These are phyloP conservation scores for Acholoe squamosa DNA, from an alignment of 2,888 invertebrate genomes.

Conservation along the genomic window DNA sequence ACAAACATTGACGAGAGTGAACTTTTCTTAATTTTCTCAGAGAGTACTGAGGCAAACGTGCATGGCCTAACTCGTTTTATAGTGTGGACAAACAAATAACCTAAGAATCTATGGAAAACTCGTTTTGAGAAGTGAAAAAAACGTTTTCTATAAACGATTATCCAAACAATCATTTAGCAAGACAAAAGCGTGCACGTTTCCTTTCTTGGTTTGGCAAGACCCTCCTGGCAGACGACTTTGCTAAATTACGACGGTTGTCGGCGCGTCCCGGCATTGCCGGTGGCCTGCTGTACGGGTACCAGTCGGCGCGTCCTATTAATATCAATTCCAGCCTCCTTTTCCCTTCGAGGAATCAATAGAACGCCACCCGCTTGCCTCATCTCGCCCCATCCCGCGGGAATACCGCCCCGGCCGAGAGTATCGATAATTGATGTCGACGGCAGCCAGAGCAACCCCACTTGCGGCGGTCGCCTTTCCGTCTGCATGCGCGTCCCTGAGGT, in stretches of 20 bases:
- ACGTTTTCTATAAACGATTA: no score
- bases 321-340: conserved; percentile 54
- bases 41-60: no score
- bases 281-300: not conserved
- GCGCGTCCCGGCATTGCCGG: not conserved
- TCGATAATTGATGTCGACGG: conserved; percentile 60
- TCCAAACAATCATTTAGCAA: no score
- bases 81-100: no score
- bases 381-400: conserved; percentile 23
- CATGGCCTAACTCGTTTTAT: no score
- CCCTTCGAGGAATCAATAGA: conserved; percentile 59
- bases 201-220: no score
- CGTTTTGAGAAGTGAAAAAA: no score
- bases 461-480: conserved; percentile 34
- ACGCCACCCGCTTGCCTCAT: not conserved
- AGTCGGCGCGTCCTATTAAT: conserved; percentile 45
- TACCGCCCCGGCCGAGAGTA: not conserved
- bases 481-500: not conserved
- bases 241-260: not conserved
- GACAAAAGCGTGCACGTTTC: no score
- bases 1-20: no score
- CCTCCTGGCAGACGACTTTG: conserved; percentile 30
- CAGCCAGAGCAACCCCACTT: not conserved
- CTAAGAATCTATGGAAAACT: no score
- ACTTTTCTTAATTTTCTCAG: no score